A percentile compares a stretch with the other conserved stretches of the same genome.
Conservation (phyloP, 2,797 vertebrate species). For the Tolypeutes matacus region DNA sequence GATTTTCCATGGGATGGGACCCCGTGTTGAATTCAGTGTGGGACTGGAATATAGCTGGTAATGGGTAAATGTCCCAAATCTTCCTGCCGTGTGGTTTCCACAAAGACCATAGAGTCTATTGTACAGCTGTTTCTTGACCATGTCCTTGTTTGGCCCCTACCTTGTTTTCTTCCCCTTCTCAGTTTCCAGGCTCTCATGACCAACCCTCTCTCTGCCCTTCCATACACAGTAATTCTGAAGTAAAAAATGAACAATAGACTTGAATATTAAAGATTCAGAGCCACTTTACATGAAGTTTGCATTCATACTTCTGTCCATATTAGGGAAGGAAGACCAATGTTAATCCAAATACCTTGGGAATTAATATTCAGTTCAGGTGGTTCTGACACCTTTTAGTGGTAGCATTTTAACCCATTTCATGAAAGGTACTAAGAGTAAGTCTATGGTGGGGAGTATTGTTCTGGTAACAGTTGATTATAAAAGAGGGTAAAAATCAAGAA, state of each 20-base stretch:
- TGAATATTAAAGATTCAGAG: constrained; percentile 46
- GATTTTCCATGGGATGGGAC: background rate
- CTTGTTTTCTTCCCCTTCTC: background rate
- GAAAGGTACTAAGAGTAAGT: constrained; percentile 42
- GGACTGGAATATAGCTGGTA: background rate
- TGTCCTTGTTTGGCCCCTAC: background rate
- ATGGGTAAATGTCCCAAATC: background rate
- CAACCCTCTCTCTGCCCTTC: too few species aligned
- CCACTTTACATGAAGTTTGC: background rate
- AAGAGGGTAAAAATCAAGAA: constrained; percentile 10
- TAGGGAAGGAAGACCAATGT: background rate
- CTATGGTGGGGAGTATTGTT: constrained; percentile 2
- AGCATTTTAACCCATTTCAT: constrained; percentile 31
- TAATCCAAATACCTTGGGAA: constrained; percentile 43
- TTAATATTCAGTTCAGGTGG: constrained; percentile 9
- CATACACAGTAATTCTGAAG: background rate
- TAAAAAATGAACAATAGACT: constrained; percentile 39
- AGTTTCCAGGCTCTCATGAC: background rate
- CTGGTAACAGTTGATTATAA: constrained; percentile 37
- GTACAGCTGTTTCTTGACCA: background rate
- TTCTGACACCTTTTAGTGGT: background rate
- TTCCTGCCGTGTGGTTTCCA: constrained; percentile 38
- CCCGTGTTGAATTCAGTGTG: background rate
- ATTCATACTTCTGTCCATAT: background rate
- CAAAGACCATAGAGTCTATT: background rate